phyloP scores from a whole-genome alignment of 2,888 invertebrate genomes.

The Cosmia pyralina region DNA sequence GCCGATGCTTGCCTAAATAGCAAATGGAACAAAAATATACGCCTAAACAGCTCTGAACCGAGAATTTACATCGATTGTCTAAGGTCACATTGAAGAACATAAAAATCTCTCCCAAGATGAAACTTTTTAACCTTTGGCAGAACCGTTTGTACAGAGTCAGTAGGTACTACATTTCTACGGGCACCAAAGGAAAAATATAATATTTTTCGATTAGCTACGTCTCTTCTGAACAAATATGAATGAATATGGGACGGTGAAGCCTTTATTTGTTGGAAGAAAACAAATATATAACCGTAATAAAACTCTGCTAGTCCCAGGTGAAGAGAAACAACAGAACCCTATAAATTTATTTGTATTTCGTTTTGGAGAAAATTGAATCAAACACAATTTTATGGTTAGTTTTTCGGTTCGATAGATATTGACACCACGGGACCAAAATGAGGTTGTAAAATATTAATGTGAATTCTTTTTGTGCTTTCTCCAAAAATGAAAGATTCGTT shows the following conservation, averaged over 20 bases:
- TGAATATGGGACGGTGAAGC: constrained; percentile 28
- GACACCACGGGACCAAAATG: constrained; percentile 7
- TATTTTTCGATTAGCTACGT: constrained; percentile 9
- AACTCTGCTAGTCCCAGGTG: constrained; percentile 62
- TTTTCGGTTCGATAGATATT: constrained; percentile 34
- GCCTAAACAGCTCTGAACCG: constrained; percentile 14
- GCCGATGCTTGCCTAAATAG: neutral
- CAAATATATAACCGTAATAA: constrained; percentile 58
- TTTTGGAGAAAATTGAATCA: constrained; percentile 56
- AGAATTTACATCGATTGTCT: constrained; percentile 34
- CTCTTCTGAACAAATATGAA: constrained; percentile 30
- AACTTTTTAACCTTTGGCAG: constrained; percentile 3
- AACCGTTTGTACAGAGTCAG: neutral
- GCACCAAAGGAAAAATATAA: constrained; percentile 10
- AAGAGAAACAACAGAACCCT: constrained; percentile 50
- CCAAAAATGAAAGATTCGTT: constrained; percentile 10
- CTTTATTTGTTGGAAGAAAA: constrained; percentile 52
- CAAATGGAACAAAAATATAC: constrained; percentile 16
- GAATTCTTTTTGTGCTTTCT: constrained; percentile 1
- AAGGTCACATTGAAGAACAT: constrained; percentile 41
- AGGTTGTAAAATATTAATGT: constrained; percentile 7
- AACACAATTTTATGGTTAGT: constrained; percentile 51
- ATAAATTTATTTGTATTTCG: constrained; percentile 56
- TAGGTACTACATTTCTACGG: neutral
- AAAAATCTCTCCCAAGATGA: constrained; percentile 25